Evolutionary conservation across 2,888 invertebrate genomes (phyloP).

Genomic region (Maniola hyperantus): DNA sequence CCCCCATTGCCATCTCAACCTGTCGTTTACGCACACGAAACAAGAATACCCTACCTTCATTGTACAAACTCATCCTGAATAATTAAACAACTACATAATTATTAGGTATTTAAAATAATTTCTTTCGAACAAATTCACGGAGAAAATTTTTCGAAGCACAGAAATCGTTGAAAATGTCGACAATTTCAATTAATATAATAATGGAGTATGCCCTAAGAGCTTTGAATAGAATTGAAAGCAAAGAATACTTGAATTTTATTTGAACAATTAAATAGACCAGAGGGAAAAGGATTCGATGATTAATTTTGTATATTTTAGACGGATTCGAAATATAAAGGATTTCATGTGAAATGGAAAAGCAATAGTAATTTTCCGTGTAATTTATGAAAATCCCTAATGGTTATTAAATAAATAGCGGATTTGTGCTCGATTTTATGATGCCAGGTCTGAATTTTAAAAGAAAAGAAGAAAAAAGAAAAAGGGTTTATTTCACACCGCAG

Average conservation of each 20-base stretch:
- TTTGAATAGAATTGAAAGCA: conserved; percentile 14
- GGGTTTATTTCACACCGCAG: no score
- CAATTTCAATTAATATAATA: conserved; percentile 13
- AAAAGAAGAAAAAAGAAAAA: no score
- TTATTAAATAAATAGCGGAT: not conserved
- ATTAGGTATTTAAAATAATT: not conserved
- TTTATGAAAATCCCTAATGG: not conserved
- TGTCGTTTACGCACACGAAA: no score
- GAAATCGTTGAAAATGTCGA: not conserved
- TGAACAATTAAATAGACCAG: conserved; percentile 21
- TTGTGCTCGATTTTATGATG: no score
- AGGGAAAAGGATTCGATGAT: conserved; percentile 16
- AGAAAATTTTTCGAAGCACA: not conserved
- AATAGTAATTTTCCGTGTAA: not conserved
- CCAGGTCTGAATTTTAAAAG: no score
- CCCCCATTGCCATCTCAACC: no score
- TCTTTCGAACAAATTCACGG: not conserved
- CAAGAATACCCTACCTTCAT: no score
- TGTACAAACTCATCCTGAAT: not conserved
- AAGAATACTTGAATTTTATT: conserved; percentile 22
- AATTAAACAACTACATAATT: not conserved
- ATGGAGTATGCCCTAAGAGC: conserved; percentile 4
- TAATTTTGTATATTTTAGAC: conserved; percentile 1
- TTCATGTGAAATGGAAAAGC: not conserved
- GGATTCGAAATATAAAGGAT: not conserved